Conservation (phyloP, 37 sponge, comb jelly and placozoan genomes). For the Mnemiopsis leidyi region DNA sequence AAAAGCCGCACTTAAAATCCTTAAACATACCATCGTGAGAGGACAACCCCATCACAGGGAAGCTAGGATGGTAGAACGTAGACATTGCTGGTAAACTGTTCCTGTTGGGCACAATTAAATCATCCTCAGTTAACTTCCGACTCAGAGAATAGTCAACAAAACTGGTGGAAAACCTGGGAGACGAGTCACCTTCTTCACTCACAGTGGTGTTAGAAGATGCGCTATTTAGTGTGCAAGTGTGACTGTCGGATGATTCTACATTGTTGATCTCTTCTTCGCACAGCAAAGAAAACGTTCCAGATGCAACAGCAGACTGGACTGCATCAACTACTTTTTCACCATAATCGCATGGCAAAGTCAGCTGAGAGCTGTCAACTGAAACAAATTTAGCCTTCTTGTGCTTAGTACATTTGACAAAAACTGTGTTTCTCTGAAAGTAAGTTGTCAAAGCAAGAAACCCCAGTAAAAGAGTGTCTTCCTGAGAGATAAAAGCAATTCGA, state of each 20-base stretch:
- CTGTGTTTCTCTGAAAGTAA: conserved; percentile 11
- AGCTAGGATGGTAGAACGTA: neutral
- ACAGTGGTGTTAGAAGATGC: neutral
- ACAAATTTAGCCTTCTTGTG: conserved; percentile 40
- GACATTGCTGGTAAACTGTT: neutral
- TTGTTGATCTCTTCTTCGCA: neutral
- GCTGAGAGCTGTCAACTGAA: neutral
- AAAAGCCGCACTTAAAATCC: conserved; percentile 36
- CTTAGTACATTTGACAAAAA: neutral
- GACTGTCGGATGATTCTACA: neutral
- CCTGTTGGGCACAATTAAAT: conserved; percentile 3
- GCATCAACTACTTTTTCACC: neutral
- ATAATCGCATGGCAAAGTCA: neutral
- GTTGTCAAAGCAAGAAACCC: conserved; percentile 42
- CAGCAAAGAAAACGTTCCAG: neutral
- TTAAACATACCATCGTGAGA: conserved; percentile 10
- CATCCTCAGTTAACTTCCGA: neutral
- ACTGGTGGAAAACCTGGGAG: neutral
- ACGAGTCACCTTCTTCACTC: neutral
- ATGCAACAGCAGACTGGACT: conserved; percentile 6
- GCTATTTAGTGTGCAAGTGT: neutral
- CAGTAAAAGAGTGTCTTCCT: conserved; percentile 14
- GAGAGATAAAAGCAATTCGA: conserved; percentile 10
- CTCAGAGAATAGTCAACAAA: conserved; percentile 48
- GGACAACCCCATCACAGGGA: conserved; percentile 29